Conservation (phyloP, 2,113 vertebrate genomes). For the Atherinomorus stipes region DNA sequence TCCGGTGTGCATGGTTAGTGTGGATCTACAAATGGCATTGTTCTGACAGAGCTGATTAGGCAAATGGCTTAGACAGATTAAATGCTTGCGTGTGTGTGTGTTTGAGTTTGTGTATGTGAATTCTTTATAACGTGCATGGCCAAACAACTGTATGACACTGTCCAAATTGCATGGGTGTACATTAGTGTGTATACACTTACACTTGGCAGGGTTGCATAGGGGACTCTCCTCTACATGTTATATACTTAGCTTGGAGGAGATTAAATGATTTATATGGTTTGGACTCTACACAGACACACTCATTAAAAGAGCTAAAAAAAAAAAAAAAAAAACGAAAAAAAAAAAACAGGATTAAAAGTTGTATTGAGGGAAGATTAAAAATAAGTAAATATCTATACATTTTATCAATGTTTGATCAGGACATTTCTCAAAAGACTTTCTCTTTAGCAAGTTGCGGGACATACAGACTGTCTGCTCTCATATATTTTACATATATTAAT, state of each 20-base stretch:
- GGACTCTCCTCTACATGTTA: neutral
- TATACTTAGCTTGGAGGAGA: slow-evolving; percentile 21
- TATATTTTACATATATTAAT: too few species aligned
- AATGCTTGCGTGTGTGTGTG: slow-evolving; percentile 26
- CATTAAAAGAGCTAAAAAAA: too few species aligned
- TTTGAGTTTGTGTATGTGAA: slow-evolving; percentile 19
- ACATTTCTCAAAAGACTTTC: too few species aligned
- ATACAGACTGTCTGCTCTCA: too few species aligned
- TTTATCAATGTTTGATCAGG: neutral
- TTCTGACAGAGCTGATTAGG: slow-evolving; percentile 65
- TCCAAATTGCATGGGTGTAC: slow-evolving; percentile 11
- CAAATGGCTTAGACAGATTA: slow-evolving; percentile 72
- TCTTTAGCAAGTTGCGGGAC: too few species aligned
- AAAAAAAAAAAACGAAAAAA: too few species aligned
- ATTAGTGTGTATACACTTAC: neutral
- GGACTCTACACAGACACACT: neutral
- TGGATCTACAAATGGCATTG: slow-evolving; percentile 54
- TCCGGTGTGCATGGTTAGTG: slow-evolving; percentile 7
- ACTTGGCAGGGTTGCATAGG: neutral
- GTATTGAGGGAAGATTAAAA: neutral
- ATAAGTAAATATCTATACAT: neutral
- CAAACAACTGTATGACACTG: slow-evolving; percentile 19
- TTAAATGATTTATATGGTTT: slow-evolving; percentile 25
- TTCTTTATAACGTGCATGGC: slow-evolving; percentile 31
- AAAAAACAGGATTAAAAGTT: too few species aligned